phyloP scores from a whole-genome alignment of 1,140 invertebrate genomes.

The Uloborus diversus region DNA sequence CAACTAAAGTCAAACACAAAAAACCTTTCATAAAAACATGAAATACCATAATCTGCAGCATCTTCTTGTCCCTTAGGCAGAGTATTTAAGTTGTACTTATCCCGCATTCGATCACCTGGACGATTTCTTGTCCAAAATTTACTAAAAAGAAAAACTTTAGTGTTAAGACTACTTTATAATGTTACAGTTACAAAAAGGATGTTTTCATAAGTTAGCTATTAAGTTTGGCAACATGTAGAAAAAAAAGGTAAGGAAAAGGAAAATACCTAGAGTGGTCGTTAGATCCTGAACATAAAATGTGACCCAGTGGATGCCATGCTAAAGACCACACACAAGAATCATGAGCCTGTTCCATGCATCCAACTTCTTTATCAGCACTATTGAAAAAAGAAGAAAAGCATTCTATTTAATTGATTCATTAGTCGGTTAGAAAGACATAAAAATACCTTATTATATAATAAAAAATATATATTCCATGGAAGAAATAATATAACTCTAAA shows the following conservation, averaged over 20 bases:
- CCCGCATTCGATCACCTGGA: conserved; percentile 97
- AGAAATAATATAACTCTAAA: no score
- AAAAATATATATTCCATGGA: no score
- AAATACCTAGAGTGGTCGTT: conserved; percentile 96
- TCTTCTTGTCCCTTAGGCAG: conserved; percentile 80
- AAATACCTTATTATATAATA: no score
- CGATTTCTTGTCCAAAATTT: conserved; percentile 99
- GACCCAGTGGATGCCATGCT: conserved; percentile 98
- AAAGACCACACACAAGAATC: conserved; percentile 99
- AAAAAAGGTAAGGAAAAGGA: no score
- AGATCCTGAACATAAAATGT: conserved; percentile 97
- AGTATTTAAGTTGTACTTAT: conserved; percentile 96
- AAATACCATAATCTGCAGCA: conserved; percentile 67
- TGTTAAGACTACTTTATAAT: conserved; percentile 1
- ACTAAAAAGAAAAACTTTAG: conserved; percentile 63
- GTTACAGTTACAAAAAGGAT: conserved; percentile 1
- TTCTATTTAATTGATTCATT: no score
- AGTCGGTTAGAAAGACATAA: no score
- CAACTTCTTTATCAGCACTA: conserved; percentile 97
- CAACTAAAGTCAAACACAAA: no score
- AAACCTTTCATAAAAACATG: no score
- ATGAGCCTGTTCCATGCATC: conserved; percentile 96
- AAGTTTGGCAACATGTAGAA: no score
- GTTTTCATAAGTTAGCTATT: no score
- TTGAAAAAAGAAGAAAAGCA: conserved; percentile 47